A percentile compares a stretch with the other conserved stretches of the same genome.
These are phyloP conservation scores for Osmerus eperlanus DNA, from an alignment of 2,113 vertebrate species.

Conservation along the genomic window DNA sequence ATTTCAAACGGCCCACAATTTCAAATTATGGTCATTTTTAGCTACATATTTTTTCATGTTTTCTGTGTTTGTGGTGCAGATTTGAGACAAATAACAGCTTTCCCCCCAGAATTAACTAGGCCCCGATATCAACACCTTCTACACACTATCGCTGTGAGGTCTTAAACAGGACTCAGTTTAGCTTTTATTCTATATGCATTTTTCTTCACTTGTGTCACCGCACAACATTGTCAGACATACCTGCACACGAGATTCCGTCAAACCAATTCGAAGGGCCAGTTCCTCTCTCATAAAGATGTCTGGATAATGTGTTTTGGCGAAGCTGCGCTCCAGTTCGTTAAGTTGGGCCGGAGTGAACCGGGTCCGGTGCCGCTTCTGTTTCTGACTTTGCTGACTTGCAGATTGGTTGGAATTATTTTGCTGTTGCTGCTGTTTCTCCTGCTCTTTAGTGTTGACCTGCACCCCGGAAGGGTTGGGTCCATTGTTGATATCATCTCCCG, in stretches of 20 bases:
- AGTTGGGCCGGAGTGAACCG: constrained; percentile 95
- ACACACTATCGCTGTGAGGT: no score
- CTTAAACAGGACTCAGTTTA: no score
- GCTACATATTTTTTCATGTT: no score
- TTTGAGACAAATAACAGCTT: no score
- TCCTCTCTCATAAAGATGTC: constrained; percentile 97
- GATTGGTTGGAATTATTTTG: constrained; percentile 58
- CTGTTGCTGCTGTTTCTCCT: constrained; percentile 83
- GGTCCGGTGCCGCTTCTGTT: constrained; percentile 93
- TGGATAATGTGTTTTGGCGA: constrained; percentile 95
- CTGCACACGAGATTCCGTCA: constrained; percentile 86
- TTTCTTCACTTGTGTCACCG: background rate
- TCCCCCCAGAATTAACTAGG: no score
- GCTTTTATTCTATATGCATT: background rate
- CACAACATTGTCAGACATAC: background rate
- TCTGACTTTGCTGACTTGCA: constrained; percentile 83
- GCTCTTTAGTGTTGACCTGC: constrained; percentile 83
- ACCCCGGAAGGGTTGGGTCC: constrained; percentile 81
- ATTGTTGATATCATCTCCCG: constrained; percentile 86
- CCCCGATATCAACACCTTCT: no score
- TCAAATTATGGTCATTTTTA: no score
- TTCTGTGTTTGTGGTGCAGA: no score
- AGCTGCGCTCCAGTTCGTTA: constrained; percentile 94
- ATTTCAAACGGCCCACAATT: no score
- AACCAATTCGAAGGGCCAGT: constrained; percentile 88